A percentile compares a stretch with the other conserved stretches of the same genome.
Conservation (phyloP, 2,888 invertebrate species). For the Cheilosia vernalis region DNA sequence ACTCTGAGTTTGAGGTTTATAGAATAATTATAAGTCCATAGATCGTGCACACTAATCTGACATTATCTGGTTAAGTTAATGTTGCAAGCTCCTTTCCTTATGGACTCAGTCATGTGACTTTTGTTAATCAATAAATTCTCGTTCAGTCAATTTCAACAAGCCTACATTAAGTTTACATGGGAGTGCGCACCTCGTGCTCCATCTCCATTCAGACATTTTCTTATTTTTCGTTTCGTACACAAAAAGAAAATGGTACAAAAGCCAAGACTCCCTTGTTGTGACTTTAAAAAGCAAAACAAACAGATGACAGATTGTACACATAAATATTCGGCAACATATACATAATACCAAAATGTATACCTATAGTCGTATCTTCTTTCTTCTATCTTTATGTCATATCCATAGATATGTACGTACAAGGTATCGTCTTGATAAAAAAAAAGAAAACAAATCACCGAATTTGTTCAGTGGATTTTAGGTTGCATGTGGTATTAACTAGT, state of each 20-base stretch:
- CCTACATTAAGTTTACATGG: not conserved
- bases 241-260: conserved; percentile 17
- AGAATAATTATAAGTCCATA: not conserved
- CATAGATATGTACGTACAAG: not conserved
- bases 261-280: conserved; percentile 19
- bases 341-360: not conserved
- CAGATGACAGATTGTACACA: not conserved
- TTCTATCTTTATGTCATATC: not conserved
- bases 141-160: not conserved
- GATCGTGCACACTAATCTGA: not conserved
- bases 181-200: too few relatives aligned
- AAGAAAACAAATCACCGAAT: not conserved
- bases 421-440: not conserved
- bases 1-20: not conserved
- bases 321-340: not conserved
- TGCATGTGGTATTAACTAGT: too few relatives aligned
- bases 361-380: not conserved
- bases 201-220: not conserved
- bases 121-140: conserved; percentile 46
- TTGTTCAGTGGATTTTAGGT: too few relatives aligned
- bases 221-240: not conserved
- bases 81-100: not conserved
- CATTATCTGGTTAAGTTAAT: not conserved
- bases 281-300: conserved; percentile 51
- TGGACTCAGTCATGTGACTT: conserved; percentile 25